Conservation (phyloP, 2,888 invertebrate species). For the Lithophane leautieri region DNA sequence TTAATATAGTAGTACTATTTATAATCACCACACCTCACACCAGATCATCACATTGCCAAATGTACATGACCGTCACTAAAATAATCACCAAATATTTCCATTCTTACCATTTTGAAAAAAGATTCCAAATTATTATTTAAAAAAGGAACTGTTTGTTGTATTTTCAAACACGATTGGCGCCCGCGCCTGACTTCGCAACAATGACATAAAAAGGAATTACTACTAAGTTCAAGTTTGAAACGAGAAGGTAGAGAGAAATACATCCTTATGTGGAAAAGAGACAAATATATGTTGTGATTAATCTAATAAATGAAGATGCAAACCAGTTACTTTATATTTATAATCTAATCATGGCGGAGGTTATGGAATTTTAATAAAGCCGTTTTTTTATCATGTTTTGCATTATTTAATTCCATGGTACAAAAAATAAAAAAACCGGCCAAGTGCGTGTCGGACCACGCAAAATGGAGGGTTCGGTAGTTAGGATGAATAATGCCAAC, state of each 20-base stretch:
- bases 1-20: slow-evolving; percentile 7
- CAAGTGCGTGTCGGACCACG: too few species aligned
- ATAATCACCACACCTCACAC: slow-evolving; percentile 39
- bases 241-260: slow-evolving; percentile 38
- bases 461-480: too few species aligned
- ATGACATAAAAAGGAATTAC: slow-evolving; percentile 52
- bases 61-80: slow-evolving; percentile 22
- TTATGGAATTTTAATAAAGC: slow-evolving; percentile 41
- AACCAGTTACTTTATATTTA: slow-evolving; percentile 54
- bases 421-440: background rate
- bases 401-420: slow-evolving; percentile 29
- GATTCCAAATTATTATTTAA: background rate
- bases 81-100: slow-evolving; percentile 10
- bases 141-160: background rate
- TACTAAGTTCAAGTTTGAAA: slow-evolving; percentile 32
- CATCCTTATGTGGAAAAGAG: slow-evolving; percentile 51
- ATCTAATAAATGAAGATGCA: slow-evolving; percentile 28
- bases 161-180: slow-evolving; percentile 34
- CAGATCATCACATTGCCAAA: slow-evolving; percentile 23
- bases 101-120: slow-evolving; percentile 60
- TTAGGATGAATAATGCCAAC: too few species aligned
- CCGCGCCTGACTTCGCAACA: slow-evolving; percentile 47
- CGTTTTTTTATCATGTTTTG: slow-evolving; percentile 28
- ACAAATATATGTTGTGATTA: slow-evolving; percentile 43
- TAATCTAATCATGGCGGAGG: slow-evolving; percentile 23